These are phyloP conservation scores for Lerista edwardsae DNA, from an alignment of 2,797 vertebrate species.

Conservation along the genomic window DNA sequence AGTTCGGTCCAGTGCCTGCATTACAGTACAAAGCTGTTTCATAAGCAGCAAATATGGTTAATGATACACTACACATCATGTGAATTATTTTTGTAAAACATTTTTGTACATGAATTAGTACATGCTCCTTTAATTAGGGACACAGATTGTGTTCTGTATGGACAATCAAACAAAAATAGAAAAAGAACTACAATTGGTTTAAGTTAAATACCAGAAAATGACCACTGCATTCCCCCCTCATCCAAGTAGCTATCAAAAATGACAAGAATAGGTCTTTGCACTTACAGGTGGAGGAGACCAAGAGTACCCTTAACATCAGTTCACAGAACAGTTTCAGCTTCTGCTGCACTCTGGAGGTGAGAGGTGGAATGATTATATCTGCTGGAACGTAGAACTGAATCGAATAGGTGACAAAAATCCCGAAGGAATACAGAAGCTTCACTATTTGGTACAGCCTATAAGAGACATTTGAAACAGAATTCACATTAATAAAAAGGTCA, in stretches of 20 bases:
- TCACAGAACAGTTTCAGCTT: conserved; percentile 79
- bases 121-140: background rate
- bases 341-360: conserved; percentile 76
- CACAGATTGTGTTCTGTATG: background rate
- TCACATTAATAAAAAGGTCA: background rate
- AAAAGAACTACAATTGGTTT: background rate
- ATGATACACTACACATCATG: background rate
- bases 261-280: conserved; percentile 43
- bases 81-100: background rate
- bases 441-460: conserved; percentile 85
- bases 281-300: conserved; percentile 86
- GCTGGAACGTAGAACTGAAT: conserved; percentile 91
- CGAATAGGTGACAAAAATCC: conserved; percentile 89
- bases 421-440: conserved; percentile 87
- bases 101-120: background rate
- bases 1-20: background rate
- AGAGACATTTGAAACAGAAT: conserved; percentile 50
- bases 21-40: background rate
- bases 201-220: background rate
- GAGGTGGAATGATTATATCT: conserved; percentile 83
- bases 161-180: too few species aligned
- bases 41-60: background rate
- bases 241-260: too few species aligned
- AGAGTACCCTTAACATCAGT: conserved; percentile 70
- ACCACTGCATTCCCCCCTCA: background rate